Evolutionary conservation across 35 echinoderm and acorn worm species (phyloP).

Genomic region (Ophiothrix spiculata): DNA sequence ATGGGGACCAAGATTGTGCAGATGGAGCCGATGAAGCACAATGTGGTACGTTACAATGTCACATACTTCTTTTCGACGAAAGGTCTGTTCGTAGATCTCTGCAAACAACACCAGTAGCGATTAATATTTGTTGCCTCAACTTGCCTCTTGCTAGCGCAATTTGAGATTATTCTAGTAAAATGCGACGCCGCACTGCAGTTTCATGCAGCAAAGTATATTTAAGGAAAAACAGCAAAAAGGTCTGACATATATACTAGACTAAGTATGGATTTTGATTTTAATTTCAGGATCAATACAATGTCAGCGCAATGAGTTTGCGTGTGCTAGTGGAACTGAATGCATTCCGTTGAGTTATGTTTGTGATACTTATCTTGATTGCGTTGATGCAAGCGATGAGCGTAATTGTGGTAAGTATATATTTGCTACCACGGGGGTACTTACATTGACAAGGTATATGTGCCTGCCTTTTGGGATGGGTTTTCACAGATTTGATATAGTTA

Average conservation of each 20-base stretch:
- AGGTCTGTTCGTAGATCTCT: not conserved
- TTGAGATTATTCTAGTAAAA: too few species aligned
- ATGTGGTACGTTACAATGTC: not conserved
- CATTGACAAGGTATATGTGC: too few species aligned
- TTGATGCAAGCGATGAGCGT: not conserved
- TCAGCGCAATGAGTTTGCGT: not conserved
- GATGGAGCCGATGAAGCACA: slow-evolving; percentile 38
- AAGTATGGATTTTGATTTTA: not conserved
- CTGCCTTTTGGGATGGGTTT: too few species aligned
- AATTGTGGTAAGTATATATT: slow-evolving; percentile 21
- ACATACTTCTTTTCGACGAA: not conserved
- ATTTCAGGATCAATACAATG: not conserved
- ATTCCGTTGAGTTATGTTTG: not conserved
- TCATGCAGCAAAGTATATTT: too few species aligned
- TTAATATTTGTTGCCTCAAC: not conserved
- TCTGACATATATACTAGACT: too few species aligned
- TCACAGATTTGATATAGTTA: too few species aligned
- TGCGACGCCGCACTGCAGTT: too few species aligned
- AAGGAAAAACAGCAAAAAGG: too few species aligned
- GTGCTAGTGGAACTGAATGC: not conserved
- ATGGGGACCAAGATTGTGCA: slow-evolving; percentile 38
- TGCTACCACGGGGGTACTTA: too few species aligned
- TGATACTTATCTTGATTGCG: slow-evolving; percentile 1
- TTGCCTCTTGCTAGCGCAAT: not conserved
- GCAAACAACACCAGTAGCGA: not conserved